phyloP scores from a whole-genome alignment of 2,113 vertebrate genomes.

The Phainopepla nitens region DNA sequence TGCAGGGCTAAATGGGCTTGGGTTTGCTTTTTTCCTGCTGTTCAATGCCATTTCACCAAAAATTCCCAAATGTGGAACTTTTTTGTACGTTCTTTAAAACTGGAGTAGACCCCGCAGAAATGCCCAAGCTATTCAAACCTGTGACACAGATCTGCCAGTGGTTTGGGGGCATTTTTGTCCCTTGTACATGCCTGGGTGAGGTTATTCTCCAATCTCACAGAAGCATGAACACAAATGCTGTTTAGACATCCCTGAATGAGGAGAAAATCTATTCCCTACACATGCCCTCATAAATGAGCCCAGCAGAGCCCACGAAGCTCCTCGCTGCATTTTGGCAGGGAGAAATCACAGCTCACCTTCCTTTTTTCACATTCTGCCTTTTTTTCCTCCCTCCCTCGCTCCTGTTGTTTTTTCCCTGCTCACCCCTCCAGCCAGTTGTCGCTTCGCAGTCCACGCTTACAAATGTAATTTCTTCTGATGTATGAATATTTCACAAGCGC shows the following conservation, averaged over 20 bases:
- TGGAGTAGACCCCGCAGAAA: neutral
- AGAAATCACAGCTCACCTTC: neutral
- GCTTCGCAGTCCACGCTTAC: neutral
- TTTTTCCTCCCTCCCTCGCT: neutral
- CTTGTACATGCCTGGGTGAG: accelerated
- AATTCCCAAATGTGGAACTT: neutral
- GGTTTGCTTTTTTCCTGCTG: neutral
- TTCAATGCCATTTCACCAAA: neutral
- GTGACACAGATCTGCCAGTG: neutral
- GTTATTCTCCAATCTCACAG: neutral
- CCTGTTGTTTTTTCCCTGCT: neutral
- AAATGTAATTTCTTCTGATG: constrained; percentile 27
- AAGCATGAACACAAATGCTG: neutral
- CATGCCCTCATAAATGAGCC: neutral
- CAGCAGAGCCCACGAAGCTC: neutral
- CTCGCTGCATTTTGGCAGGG: accelerated
- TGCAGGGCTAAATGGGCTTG: neutral
- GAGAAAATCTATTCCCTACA: neutral
- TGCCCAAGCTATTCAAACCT: neutral
- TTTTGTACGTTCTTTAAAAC: neutral
- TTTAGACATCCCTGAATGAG: neutral
- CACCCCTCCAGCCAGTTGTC: neutral
- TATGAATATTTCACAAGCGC: constrained; percentile 6
- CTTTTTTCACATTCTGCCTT: neutral
- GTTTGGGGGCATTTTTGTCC: neutral